phyloP scores from a whole-genome alignment of 2,113 vertebrate species.

The Clarias macrocephalus region DNA sequence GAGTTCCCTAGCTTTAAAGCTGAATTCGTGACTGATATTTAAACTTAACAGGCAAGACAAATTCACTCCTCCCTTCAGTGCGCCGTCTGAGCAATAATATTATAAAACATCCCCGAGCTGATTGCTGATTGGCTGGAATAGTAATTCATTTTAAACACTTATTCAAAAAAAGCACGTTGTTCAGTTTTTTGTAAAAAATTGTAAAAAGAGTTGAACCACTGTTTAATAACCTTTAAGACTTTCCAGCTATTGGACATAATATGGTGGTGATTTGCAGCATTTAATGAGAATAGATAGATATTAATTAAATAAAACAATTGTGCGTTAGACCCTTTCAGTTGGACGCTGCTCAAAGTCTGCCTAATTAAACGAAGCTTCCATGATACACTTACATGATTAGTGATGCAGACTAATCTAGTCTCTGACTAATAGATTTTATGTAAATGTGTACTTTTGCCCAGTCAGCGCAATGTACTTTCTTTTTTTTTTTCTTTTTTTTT shows the following conservation, averaged over 20 bases:
- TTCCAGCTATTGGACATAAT: neutral
- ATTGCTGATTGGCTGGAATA: too few species aligned
- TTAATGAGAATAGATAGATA: neutral
- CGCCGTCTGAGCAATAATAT: too few species aligned
- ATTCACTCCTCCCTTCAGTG: too few species aligned
- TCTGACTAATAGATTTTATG: neutral
- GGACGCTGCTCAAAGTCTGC: neutral
- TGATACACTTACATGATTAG: neutral
- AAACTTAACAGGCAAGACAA: too few species aligned
- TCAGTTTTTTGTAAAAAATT: neutral
- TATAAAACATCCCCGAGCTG: too few species aligned
- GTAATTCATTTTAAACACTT: neutral
- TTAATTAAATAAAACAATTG: neutral
- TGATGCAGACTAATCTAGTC: too few species aligned
- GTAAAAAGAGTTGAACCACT: neutral
- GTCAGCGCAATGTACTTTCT: neutral
- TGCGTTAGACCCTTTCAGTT: neutral
- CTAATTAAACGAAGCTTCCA: neutral
- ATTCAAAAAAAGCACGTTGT: neutral
- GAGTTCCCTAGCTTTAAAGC: neutral
- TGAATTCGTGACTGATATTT: too few species aligned
- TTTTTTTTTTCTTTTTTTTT: neutral
- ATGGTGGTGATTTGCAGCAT: neutral
- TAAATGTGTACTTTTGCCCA: neutral
- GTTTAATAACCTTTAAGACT: neutral